Evolutionary conservation across 2,888 invertebrate genomes (phyloP), one percentile per base, ranked within the genome.

Genomic region (Adelognathus sp.): DNA sequence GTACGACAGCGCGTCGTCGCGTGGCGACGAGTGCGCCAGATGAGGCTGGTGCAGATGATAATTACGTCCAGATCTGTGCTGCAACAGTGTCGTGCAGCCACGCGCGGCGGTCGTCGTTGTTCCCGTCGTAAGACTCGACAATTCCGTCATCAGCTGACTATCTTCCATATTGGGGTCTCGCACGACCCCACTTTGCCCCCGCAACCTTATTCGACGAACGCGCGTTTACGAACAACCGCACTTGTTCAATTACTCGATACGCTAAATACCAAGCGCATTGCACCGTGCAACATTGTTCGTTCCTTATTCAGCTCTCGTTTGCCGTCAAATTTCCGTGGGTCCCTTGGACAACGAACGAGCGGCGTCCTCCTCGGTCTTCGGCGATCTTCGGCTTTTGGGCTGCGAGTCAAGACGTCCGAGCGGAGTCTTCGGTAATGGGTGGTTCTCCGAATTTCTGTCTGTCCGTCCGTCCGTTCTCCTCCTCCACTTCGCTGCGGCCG

Each of bases 121-220:
- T 79, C 92, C 92, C 82, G 93, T 87, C 88, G 93, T 88, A 83
- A 93, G 93, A 85, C 93, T 93, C 84, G 95, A 93, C 86, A 94
- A 90, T 90, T 94, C 93, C 82, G 94, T 93, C 91, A 93, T 93
- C 89, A 93, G 92, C 90, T 93, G 93, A 82, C 93, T 92, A 86
- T 93, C 93, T 90, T 93, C 93, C 93, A 93, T 93, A 44, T 44
- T 44, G 29, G 9, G 14, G n/a, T 14, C 21, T 24, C 16, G 18
- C 16, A 41, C 14, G n/a, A 39, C 16, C 18, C 0, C 11, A 2
- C 36, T 4, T 61, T 50, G 3, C 24, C n/a, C 44, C 29, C 33
- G 16, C 36, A 11, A 24, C 31, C 41, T 5, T 5, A 9, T 4
- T 24, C 21, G 1, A n/a, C n/a, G n/a, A n/a, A n/a, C n/a, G n/a